phyloP scores from a whole-genome alignment of 35 echinoderm and acorn worm genomes.

The Lytechinus variegatus region DNA sequence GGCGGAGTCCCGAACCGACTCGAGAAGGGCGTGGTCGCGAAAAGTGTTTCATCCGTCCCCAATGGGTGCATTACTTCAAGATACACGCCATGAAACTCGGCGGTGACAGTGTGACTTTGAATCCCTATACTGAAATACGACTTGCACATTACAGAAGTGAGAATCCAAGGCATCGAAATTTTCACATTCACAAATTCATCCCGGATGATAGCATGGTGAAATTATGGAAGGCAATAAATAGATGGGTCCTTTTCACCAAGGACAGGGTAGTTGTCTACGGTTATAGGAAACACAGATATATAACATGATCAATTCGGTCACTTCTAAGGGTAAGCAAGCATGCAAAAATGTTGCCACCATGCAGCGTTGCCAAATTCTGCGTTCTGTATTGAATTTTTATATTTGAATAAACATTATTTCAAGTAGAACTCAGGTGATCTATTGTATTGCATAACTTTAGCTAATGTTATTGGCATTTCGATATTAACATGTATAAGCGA shows the following conservation, averaged over 20 bases:
- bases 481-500: too few relatives aligned
- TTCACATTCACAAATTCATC: conserved; percentile 77
- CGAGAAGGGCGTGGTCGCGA: conserved; percentile 74
- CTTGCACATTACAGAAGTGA: conserved; percentile 87
- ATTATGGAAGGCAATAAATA: conserved; percentile 70
- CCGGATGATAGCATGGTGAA: conserved; percentile 74
- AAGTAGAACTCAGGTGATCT: too few relatives aligned
- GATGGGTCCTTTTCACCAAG: neutral
- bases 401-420: too few relatives aligned
- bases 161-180: conserved; percentile 78
- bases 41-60: conserved; percentile 83
- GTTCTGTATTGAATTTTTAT: too few relatives aligned
- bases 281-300: neutral
- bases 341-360: too few relatives aligned
- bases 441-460: too few relatives aligned
- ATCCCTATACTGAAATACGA: conserved; percentile 80
- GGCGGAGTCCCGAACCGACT: conserved; percentile 72
- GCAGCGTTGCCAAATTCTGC: too few relatives aligned
- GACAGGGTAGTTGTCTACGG: conserved; percentile 31
- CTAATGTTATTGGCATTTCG: too few relatives aligned
- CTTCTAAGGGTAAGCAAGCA: too few relatives aligned
- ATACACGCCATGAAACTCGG: conserved; percentile 92
- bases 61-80: conserved; percentile 87
- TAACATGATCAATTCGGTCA: neutral
- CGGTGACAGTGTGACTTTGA: conserved; percentile 76